phyloP scores from a whole-genome alignment of 2,888 invertebrate species.

The Yponomeuta plumbellus region DNA sequence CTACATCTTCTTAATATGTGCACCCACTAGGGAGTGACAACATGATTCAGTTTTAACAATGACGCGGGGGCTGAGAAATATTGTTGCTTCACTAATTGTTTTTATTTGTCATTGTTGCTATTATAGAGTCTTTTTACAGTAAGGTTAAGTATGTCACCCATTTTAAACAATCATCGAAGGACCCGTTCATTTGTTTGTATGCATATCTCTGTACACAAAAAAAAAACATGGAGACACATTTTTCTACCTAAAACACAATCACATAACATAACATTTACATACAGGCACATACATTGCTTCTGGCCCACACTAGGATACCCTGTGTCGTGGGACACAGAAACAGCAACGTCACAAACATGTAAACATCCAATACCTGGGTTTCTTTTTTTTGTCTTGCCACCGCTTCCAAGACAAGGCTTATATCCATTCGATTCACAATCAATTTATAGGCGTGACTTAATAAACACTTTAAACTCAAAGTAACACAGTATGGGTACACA shows the following conservation, averaged over 20 bases:
- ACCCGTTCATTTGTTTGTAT: neutral
- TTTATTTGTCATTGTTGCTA: constrained; percentile 66
- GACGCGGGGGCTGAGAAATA: constrained; percentile 61
- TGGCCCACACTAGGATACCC: too few relatives aligned
- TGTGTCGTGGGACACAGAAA: too few relatives aligned
- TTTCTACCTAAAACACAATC: too few relatives aligned
- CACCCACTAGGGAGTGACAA: neutral
- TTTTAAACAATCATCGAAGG: neutral
- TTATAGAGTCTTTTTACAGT: constrained; percentile 37
- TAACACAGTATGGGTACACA: neutral
- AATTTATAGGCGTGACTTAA: neutral
- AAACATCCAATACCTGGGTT: too few relatives aligned
- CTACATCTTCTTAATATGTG: neutral
- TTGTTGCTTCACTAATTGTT: constrained; percentile 55
- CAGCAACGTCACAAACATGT: too few relatives aligned
- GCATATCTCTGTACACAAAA: neutral
- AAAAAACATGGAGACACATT: neutral
- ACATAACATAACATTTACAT: too few relatives aligned
- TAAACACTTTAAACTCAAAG: constrained; percentile 3
- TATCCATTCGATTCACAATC: neutral
- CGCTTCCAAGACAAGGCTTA: neutral
- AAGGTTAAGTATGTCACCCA: constrained; percentile 4
- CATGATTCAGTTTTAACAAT: constrained; percentile 39
- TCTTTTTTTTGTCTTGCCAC: neutral
- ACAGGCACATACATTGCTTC: too few relatives aligned